Evolutionary conservation across 2,113 vertebrate genomes (phyloP).

Genomic region (Mastomys coucha): DNA sequence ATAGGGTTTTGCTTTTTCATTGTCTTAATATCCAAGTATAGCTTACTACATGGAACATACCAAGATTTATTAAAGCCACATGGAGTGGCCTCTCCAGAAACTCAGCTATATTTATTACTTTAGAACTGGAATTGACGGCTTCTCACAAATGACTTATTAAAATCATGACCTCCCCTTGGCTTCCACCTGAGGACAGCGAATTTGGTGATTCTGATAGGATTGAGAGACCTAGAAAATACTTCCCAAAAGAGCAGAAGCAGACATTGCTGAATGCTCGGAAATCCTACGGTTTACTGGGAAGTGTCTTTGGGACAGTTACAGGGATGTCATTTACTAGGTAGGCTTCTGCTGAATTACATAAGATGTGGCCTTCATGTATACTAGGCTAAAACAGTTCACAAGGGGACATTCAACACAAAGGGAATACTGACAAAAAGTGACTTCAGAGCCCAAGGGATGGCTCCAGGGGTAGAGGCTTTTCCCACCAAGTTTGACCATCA

Average conservation of each 20-base stretch:
- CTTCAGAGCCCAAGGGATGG: neutral
- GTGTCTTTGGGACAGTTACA: slow-evolving; percentile 44
- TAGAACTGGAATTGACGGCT: slow-evolving; percentile 22
- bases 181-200: neutral
- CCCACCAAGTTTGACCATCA: neutral
- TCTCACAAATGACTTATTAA: slow-evolving; percentile 42
- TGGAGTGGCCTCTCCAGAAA: slow-evolving; percentile 50
- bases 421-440: neutral
- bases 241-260: neutral
- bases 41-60: neutral
- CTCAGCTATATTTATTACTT: slow-evolving; percentile 33
- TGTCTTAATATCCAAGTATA: slow-evolving; percentile 10
- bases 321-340: slow-evolving; percentile 26
- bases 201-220: neutral
- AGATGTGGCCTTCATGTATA: neutral
- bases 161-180: neutral
- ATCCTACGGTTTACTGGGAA: neutral
- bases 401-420: neutral
- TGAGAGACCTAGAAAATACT: neutral
- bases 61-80: slow-evolving; percentile 36
- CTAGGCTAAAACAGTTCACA: neutral
- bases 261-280: slow-evolving; percentile 47
- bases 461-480: neutral
- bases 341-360: slow-evolving; percentile 43
- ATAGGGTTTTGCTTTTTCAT: neutral